Evolutionary conservation across 1,140 invertebrate genomes (phyloP).

Genomic region (Calliphora vicina): DNA sequence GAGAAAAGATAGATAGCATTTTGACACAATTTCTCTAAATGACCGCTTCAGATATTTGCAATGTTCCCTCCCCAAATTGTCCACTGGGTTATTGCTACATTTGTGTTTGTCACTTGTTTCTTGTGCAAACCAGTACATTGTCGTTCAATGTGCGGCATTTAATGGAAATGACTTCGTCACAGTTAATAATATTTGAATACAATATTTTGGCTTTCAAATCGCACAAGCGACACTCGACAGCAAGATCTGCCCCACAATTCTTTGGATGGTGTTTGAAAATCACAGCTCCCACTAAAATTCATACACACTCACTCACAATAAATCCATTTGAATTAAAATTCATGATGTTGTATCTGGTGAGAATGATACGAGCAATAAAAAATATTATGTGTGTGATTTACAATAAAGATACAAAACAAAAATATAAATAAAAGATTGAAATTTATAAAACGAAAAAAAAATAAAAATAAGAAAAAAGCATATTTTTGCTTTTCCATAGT

Average conservation of each 20-base stretch:
- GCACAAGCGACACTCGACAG: too few relatives aligned
- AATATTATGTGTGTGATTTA: not conserved
- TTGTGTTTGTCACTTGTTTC: not conserved
- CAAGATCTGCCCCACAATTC: not conserved
- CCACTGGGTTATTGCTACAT: not conserved
- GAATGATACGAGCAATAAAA: not conserved
- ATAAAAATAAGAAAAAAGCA: not conserved
- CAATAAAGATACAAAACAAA: not conserved
- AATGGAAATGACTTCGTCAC: constrained; percentile 23
- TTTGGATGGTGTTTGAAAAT: constrained; percentile 7
- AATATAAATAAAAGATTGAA: not conserved
- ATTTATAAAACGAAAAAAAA: too few relatives aligned
- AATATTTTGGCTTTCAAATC: not conserved
- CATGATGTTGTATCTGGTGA: not conserved
- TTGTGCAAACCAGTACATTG: not conserved
- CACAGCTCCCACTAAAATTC: not conserved
- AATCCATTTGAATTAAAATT: not conserved
- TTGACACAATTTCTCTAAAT: too few relatives aligned
- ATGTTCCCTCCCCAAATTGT: not conserved
- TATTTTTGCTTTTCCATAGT: not conserved
- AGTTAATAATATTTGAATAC: constrained; percentile 9
- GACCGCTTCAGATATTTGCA: too few relatives aligned
- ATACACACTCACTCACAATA: not conserved
- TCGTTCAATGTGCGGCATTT: not conserved
- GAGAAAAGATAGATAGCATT: too few relatives aligned